Evolutionary conservation across 2,888 invertebrate genomes (phyloP).

Genomic region (Pseudoips prasinana): DNA sequence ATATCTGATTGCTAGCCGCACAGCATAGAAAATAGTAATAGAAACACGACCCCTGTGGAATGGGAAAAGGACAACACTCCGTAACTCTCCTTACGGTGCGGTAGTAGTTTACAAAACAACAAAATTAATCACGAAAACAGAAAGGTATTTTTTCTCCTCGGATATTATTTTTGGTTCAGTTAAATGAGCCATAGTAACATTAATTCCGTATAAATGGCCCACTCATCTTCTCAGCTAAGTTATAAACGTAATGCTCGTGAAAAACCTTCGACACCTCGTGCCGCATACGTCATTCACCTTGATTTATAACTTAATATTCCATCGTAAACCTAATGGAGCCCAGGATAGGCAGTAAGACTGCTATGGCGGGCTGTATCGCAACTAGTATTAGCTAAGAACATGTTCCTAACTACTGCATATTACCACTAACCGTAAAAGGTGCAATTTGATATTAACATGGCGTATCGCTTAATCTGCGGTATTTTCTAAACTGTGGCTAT

Average conservation of each 20-base stretch:
- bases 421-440: constrained; percentile 20
- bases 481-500: constrained; percentile 6
- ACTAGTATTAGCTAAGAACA: constrained; percentile 19
- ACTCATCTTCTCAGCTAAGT: no score
- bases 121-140: no score
- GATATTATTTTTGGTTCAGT: no score
- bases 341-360: constrained; percentile 17
- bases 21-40: no score
- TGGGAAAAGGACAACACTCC: no score
- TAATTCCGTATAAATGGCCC: no score
- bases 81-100: no score
- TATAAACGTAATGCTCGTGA: constrained; percentile 29
- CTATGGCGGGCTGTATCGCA: constrained; percentile 12
- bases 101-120: no score
- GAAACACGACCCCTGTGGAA: no score
- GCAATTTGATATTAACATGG: constrained; percentile 23
- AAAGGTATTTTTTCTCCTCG: no score
- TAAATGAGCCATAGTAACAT: no score
- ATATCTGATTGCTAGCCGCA: no score
- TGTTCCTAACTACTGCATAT: constrained; percentile 15
- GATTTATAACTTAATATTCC: constrained; percentile 43
- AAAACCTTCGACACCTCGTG: constrained; percentile 30
- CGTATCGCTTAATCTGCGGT: constrained; percentile 22
- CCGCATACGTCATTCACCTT: constrained; percentile 19
- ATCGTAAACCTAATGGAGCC: constrained; percentile 30